Evolutionary conservation across 2,113 vertebrate genomes (phyloP), one percentile per base, ranked within the genome.

Genomic region (Asarcornis scutulata): DNA sequence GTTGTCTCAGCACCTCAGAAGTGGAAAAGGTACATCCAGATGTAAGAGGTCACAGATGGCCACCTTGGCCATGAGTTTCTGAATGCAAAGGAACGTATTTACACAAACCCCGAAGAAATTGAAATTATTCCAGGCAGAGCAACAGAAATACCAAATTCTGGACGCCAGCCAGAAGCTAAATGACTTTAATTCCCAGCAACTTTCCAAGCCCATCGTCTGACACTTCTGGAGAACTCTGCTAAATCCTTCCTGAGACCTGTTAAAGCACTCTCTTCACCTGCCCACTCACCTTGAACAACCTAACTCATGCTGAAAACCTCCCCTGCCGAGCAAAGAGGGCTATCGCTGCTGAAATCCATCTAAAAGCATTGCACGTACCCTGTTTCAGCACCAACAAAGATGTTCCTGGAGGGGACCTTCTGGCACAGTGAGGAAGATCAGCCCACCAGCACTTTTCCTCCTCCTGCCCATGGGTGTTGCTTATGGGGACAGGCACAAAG

Each of bases 21-120:
- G 55, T 58, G 67, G 62, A 83, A 93, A 73, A 94, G 32, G 48
- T 29, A 71, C 66, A 68, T 79, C 83, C 86, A 93, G 91, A 69
- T 95, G 74, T 81, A 69, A 87, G 31, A 67, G 84, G 84, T 93
- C 77, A 72, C 86, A 92, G 95, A 79, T 95, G 91, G 86, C 92
- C 92, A 94, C 46, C 83, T 67, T 81, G 73, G 88, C 91, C 88
- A 72, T 74, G 13, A 59, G 36, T 63, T 91, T 87, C 82, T 44
- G 60, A 83, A 77, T 42, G 64, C 42, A 82, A 38, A 71, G 74
- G 64, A 91, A 52, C 31, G 29, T 38, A 40, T 84, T 85, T 46
- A 82, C 21, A 77, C 34, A 91, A 86, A 52, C 2, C 46, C 63
- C 62, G 18, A 40, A 76, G 58, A 3, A n/a, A 86, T 13, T 60